Percentiles rank a stretch among this genome's conserved stretches.
Evolutionary conservation across 2,797 vertebrate genomes (phyloP).

Genomic region (Tenualosa thibaudeaui): DNA sequence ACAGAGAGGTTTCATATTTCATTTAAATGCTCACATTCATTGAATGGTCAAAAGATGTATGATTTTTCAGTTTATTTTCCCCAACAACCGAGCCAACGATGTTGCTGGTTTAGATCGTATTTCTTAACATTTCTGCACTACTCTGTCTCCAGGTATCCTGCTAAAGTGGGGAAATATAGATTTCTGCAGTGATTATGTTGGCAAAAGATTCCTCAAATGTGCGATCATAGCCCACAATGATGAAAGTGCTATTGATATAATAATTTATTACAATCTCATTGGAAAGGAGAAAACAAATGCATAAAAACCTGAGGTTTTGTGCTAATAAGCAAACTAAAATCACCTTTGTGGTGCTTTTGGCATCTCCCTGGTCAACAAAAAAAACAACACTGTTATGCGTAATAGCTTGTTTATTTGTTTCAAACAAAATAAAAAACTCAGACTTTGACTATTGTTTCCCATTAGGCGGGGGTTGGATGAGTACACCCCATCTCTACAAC

Average conservation of each 20-base stretch:
- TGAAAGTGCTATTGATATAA: constrained; percentile 12
- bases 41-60: background rate
- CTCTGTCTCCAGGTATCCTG: background rate
- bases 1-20: background rate
- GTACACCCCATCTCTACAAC: background rate
- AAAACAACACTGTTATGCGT: background rate
- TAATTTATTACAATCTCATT: constrained; percentile 16
- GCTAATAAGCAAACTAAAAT: constrained; percentile 10
- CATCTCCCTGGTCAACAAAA: background rate
- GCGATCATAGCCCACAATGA: constrained; percentile 1
- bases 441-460: background rate
- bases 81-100: background rate
- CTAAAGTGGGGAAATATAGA: background rate
- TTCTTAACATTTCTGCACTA: background rate
- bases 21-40: background rate
- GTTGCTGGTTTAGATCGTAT: background rate
- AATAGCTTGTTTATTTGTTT: background rate
- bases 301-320: constrained; percentile 9
- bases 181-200: background rate
- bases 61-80: background rate
- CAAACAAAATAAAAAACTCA: background rate
- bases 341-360: background rate
- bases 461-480: background rate
- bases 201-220: constrained; percentile 3
- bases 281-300: background rate